Evolutionary conservation across 2,113 vertebrate species (phyloP), one percentile per base, ranked within the genome.

Genomic region (Alligator sinensis): DNA sequence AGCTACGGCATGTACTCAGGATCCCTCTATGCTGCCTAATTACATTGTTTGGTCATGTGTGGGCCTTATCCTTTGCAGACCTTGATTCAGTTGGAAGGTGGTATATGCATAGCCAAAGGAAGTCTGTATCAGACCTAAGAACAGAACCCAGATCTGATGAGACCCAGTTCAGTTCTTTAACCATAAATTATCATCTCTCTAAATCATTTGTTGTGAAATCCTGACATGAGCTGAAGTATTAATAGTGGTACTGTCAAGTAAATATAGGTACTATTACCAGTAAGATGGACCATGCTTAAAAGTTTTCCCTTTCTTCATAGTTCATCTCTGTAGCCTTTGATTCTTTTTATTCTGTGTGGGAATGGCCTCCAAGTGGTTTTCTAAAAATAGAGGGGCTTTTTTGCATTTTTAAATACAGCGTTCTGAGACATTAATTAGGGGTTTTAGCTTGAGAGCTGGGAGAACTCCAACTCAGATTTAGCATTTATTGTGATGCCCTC

Each of bases 351-450:
- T 3, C 38, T 83, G 3, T 83, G 47, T 81, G 86, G 77, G n/a
- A 90, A 83, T 79, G 57, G 38, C 60, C 34, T 96, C 77, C 86
- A 90, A 91, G 91, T 60, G 15, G 11, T 77, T 38, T 91, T 94
- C 78, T 82, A 92, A 89, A 92, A 96, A 83, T 80, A 83, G 47
- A 47, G 47, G 47, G 47, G 47, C 47, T 61, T 77, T 62, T 60
- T 66, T 61, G 72, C 2, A 62, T 80, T 88, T 92, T 94, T 93
- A 74, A 91, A 70, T 89, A 24, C 8, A 64, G 8, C 16, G 72
- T 81, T 92, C 87, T 87, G 72, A 59, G 59, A 75, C 13, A 14
- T 81, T 61, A 55, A 66, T 19, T 89, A 22, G 34, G 74, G 86
- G 4, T 74, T 91, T 64, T 87, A 81, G 78, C 19, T 7, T 14